Percentiles rank a stretch among this genome's conserved stretches.
Conservation (phyloP, 1,140 invertebrate genomes). For the Diabrotica virgifera region DNA sequence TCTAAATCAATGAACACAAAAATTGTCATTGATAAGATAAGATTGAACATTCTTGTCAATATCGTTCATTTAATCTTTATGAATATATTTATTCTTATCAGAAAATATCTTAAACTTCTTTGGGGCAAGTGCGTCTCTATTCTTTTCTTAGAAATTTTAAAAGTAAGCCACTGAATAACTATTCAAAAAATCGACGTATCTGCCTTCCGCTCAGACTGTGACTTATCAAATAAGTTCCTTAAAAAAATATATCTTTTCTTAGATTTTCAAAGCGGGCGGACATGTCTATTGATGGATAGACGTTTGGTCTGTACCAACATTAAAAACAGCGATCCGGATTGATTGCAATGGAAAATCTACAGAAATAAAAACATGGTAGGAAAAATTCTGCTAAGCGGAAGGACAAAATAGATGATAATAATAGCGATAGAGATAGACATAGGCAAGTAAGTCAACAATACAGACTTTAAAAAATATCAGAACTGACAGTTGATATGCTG, state of each 20-base stretch:
- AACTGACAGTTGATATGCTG: slow-evolving; percentile 20
- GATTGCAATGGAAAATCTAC: not conserved
- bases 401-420: slow-evolving; percentile 16
- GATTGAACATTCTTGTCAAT: not conserved
- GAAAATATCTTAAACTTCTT: not conserved
- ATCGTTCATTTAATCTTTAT: too few relatives aligned
- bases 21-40: too few relatives aligned
- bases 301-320: slow-evolving; percentile 9
- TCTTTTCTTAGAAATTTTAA: not conserved
- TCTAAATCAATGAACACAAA: too few relatives aligned
- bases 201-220: not conserved
- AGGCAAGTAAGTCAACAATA: slow-evolving; percentile 16
- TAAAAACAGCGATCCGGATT: slow-evolving; percentile 10
- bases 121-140: not conserved
- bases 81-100: too few relatives aligned
- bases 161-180: slow-evolving; percentile 18
- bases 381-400: slow-evolving; percentile 15
- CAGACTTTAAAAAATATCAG: slow-evolving; percentile 14
- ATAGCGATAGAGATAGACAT: slow-evolving; percentile 9
- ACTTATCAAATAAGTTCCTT: not conserved
- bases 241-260: not conserved
- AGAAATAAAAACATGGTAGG: not conserved
- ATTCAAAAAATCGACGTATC: slow-evolving; percentile 19
- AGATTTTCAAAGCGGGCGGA: slow-evolving; percentile 6
- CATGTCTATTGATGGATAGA: slow-evolving; percentile 20